Conservation (phyloP, 2,888 invertebrate genomes). For the Watsonalla binaria region DNA sequence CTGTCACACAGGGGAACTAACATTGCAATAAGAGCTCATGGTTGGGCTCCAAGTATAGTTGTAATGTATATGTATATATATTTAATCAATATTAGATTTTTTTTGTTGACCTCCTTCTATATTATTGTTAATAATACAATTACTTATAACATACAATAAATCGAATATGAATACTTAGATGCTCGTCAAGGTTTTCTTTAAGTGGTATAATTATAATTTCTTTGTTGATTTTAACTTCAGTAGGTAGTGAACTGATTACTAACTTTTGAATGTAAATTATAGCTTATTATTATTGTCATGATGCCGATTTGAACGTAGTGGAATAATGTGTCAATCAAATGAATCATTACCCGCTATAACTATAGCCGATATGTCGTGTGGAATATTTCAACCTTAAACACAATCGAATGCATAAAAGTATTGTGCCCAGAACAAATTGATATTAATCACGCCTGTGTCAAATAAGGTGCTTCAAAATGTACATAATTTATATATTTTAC, state of each 20-base stretch:
- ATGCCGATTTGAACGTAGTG: not conserved
- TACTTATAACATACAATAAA: constrained; percentile 42
- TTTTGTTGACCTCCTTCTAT: constrained; percentile 58
- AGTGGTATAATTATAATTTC: constrained; percentile 37
- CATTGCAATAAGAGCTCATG: too few relatives aligned
- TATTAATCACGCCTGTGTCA: constrained; percentile 58
- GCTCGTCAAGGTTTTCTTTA: constrained; percentile 43
- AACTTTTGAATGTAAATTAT: constrained; percentile 40
- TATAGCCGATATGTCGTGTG: not conserved
- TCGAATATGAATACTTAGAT: constrained; percentile 46
- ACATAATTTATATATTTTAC: constrained; percentile 56
- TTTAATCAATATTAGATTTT: constrained; percentile 42
- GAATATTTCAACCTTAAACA: not conserved
- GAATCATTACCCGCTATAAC: not conserved
- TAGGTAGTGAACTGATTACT: constrained; percentile 54
- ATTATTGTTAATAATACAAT: constrained; percentile 56
- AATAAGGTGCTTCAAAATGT: constrained; percentile 68
- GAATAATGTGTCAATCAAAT: not conserved
- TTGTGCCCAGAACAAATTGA: constrained; percentile 50
- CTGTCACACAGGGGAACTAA: too few relatives aligned
- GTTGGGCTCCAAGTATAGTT: too few relatives aligned
- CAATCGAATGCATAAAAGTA: constrained; percentile 5
- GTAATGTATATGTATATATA: constrained; percentile 64
- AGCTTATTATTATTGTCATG: constrained; percentile 45
- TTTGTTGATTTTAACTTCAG: constrained; percentile 46